These are phyloP conservation scores for Sebastes baramenuke DNA, from an alignment of 2,797 vertebrate genomes.

Conservation along the genomic window DNA sequence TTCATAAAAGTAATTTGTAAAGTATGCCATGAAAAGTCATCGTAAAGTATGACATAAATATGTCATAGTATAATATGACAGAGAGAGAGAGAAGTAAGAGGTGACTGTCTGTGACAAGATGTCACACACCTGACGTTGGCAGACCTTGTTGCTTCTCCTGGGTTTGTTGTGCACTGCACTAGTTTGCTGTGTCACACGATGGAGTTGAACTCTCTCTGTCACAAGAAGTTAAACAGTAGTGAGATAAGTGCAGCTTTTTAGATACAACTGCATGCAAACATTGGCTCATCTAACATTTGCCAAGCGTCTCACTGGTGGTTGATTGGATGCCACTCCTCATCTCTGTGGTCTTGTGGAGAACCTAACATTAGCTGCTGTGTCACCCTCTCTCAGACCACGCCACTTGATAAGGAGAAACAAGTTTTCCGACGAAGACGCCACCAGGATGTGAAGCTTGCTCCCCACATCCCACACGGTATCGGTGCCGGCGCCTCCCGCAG, in stretches of 20 bases:
- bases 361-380: conserved; percentile 74
- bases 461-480: conserved; percentile 75
- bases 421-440: conserved; percentile 97
- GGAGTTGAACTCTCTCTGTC: background rate
- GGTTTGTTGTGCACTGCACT: conserved; percentile 1
- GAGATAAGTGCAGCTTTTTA: conserved; percentile 23
- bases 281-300: conserved; percentile 1
- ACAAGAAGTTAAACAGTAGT: background rate
- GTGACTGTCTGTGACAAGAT: background rate
- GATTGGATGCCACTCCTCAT: conserved; percentile 1
- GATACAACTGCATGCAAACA: conserved; percentile 13
- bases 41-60: no score
- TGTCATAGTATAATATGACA: no score
- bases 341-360: conserved; percentile 2
- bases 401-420: conserved; percentile 99
- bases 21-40: no score
- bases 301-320: background rate
- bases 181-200: conserved; percentile 7
- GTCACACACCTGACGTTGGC: background rate
- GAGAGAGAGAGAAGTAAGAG: background rate
- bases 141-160: background rate
- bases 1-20: no score
- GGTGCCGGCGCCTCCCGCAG: conserved; percentile 78
- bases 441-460: conserved; percentile 89
- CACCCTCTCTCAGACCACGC: conserved; percentile 92